phyloP scores from a whole-genome alignment of 2,888 invertebrate genomes.

The Macrophya alboannulata region DNA sequence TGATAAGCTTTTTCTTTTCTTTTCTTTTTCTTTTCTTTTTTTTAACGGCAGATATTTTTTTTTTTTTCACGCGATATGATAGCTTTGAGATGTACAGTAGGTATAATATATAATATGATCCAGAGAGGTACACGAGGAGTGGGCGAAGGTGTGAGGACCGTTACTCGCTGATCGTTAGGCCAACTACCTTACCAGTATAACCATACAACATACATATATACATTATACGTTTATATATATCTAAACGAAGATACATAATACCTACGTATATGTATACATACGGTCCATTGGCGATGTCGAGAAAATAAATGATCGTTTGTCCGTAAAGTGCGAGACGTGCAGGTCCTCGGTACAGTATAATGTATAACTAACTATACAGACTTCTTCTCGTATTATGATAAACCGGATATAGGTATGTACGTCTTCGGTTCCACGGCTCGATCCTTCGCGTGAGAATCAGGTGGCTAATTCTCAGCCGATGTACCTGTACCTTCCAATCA shows the following conservation, averaged over 20 bases:
- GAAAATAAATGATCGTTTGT: slow-evolving; percentile 7
- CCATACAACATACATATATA: too few relatives aligned
- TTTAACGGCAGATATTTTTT: background rate
- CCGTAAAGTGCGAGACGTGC: background rate
- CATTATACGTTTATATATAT: background rate
- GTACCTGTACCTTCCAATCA: slow-evolving; percentile 3
- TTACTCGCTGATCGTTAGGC: slow-evolving; percentile 31
- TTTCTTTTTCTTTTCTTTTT: too few relatives aligned
- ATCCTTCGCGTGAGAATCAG: slow-evolving; percentile 25
- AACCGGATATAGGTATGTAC: slow-evolving; percentile 6
- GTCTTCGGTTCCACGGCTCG: background rate
- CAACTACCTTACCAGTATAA: too few relatives aligned
- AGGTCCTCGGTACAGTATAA: background rate
- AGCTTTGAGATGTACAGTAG: background rate
- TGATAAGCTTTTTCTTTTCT: background rate
- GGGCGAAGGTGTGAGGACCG: slow-evolving; percentile 12
- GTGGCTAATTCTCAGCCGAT: slow-evolving; percentile 8
- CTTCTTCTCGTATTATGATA: background rate
- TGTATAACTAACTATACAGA: background rate
- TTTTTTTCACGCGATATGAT: background rate
- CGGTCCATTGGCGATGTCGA: slow-evolving; percentile 5
- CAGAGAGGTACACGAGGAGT: background rate
- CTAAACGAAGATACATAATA: background rate
- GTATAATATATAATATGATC: background rate
- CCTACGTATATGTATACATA: background rate